These are phyloP conservation scores for Diabrotica balteata DNA, from an alignment of 2,888 invertebrate species.

Conservation along the genomic window DNA sequence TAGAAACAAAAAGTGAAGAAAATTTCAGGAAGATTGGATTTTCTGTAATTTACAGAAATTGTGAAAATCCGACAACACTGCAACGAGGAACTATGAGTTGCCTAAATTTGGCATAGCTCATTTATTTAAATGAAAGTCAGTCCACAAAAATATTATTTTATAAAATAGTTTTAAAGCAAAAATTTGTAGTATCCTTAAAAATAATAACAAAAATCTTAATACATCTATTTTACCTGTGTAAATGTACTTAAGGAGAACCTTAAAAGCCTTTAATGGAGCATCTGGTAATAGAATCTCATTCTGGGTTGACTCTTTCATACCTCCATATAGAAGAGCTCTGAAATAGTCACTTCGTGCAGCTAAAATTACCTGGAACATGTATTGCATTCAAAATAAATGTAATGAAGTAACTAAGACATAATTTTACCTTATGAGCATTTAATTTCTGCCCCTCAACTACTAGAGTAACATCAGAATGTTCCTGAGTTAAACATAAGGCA, in stretches of 20 bases:
- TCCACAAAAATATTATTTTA: too few relatives aligned
- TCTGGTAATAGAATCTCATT: slow-evolving; percentile 85
- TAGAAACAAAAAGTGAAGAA: too few relatives aligned
- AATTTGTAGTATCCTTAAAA: too few relatives aligned
- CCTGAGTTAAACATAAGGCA: slow-evolving; percentile 82
- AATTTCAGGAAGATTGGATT: too few relatives aligned
- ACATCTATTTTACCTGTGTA: slow-evolving; percentile 75
- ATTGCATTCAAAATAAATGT: too few relatives aligned
- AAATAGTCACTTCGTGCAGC: slow-evolving; percentile 97
- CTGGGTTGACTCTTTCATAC: slow-evolving; percentile 77
- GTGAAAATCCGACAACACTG: too few relatives aligned
- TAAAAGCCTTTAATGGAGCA: slow-evolving; percentile 84
- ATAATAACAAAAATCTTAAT: neutral
- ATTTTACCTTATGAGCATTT: slow-evolving; percentile 70
- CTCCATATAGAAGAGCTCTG: slow-evolving; percentile 81
- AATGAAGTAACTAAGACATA: too few relatives aligned
- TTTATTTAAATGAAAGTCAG: too few relatives aligned
- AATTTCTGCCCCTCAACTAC: slow-evolving; percentile 80
- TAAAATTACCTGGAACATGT: slow-evolving; percentile 72
- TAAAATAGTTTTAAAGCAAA: too few relatives aligned
- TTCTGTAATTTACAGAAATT: too few relatives aligned
- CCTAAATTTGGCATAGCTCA: too few relatives aligned
- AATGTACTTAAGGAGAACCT: slow-evolving; percentile 91
- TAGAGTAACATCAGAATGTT: slow-evolving; percentile 90
- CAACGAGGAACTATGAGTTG: too few relatives aligned